Evolutionary conservation across 2,888 invertebrate species (phyloP).

Genomic region (Conistra vaccinii): DNA sequence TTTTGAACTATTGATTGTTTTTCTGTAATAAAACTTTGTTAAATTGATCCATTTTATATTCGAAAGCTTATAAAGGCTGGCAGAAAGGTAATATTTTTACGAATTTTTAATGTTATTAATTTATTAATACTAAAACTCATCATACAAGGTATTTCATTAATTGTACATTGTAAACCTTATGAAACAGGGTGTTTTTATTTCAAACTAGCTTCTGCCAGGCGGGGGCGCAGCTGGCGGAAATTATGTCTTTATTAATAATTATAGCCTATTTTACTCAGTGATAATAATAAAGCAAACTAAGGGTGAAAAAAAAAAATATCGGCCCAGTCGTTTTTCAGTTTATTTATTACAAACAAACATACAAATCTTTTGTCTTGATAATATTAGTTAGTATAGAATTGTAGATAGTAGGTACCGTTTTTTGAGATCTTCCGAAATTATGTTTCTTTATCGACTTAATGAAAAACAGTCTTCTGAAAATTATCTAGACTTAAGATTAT

Average conservation of each 20-base stretch:
- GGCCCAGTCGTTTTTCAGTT: too few relatives aligned
- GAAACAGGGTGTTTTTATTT: background rate
- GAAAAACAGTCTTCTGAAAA: background rate
- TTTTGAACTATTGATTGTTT: constrained; percentile 22
- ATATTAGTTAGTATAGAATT: too few relatives aligned
- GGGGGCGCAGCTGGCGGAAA: too few relatives aligned
- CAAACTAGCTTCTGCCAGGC: too few relatives aligned
- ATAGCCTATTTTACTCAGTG: too few relatives aligned
- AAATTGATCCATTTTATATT: constrained; percentile 21
- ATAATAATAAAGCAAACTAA: too few relatives aligned
- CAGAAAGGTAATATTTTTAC: constrained; percentile 24
- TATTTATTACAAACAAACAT: too few relatives aligned
- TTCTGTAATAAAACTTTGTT: constrained; percentile 37
- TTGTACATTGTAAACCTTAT: background rate
- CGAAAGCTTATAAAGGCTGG: constrained; percentile 34
- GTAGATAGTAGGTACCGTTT: background rate
- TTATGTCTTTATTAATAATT: too few relatives aligned
- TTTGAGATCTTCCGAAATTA: background rate
- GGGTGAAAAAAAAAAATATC: too few relatives aligned
- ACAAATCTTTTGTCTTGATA: too few relatives aligned
- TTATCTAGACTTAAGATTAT: background rate
- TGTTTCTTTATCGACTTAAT: background rate
- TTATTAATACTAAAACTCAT: background rate
- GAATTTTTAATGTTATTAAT: constrained; percentile 24
- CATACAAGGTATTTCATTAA: background rate